phyloP scores from a whole-genome alignment of 2,797 vertebrate species.

The Lepilemur septentrionalis region DNA sequence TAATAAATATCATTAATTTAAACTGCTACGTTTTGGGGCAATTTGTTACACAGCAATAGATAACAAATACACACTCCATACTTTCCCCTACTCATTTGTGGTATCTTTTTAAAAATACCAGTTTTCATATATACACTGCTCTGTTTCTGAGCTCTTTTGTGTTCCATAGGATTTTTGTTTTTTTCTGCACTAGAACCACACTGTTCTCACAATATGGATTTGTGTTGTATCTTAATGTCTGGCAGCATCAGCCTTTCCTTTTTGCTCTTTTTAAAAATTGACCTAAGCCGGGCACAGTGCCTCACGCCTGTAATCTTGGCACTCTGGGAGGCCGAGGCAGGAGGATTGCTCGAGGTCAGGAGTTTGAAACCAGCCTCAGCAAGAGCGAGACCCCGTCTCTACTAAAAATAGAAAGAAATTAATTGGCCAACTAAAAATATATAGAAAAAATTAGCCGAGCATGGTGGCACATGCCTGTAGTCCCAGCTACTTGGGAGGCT shows the following conservation, averaged over 20 bases:
- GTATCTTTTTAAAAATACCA: neutral
- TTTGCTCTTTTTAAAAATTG: constrained; percentile 14
- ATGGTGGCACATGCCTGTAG: too few species aligned
- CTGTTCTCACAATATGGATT: neutral
- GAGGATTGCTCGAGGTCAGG: too few species aligned
- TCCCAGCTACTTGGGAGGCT: too few species aligned
- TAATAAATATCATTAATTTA: neutral
- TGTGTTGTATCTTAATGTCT: neutral
- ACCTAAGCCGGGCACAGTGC: neutral
- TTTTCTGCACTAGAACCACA: neutral
- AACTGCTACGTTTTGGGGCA: neutral
- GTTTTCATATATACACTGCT: neutral
- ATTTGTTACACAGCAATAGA: neutral
- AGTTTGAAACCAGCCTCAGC: too few species aligned
- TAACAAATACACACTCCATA: neutral
- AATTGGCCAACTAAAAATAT: too few species aligned
- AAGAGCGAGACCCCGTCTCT: too few species aligned
- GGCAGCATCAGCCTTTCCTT: neutral
- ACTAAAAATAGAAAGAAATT: too few species aligned
- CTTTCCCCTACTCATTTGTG: neutral
- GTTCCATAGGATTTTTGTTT: neutral
- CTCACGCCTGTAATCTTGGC: too few species aligned
- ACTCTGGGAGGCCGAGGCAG: too few species aligned
- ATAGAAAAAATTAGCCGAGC: too few species aligned
- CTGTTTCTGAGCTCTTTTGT: neutral